Conservation (phyloP, 2,797 vertebrate genomes). For the Rhincodon typus region DNA sequence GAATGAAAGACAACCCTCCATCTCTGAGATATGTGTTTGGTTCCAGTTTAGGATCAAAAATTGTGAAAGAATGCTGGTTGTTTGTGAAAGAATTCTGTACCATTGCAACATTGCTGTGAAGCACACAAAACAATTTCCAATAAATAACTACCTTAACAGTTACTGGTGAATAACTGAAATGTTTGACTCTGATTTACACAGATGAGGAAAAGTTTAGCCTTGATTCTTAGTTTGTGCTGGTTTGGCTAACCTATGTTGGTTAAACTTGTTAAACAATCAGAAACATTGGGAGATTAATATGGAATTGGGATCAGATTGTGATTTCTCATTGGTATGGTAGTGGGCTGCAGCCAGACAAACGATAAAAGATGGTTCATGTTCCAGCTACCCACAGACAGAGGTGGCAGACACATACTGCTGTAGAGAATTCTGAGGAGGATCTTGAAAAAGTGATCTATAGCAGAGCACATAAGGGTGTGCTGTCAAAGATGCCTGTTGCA, state of each 20-base stretch:
- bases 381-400: no score
- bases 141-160: background rate
- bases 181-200: background rate
- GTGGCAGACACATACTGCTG: no score
- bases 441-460: no score
- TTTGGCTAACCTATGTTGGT: background rate
- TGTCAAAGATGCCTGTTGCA: no score
- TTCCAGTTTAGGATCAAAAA: background rate
- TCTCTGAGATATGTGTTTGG: background rate
- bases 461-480: no score
- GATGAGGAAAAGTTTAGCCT: background rate
- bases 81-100: background rate
- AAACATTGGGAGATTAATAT: background rate
- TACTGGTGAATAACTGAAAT: background rate
- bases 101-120: background rate
- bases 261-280: background rate
- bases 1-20: background rate
- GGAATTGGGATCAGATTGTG: no score
- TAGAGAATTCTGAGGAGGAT: no score
- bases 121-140: background rate
- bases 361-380: no score
- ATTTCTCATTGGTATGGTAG: no score
- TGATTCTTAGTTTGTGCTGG: background rate
- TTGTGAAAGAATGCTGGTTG: background rate
- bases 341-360: no score